Conservation (phyloP, 2,888 invertebrate genomes). For the Stenichneumon culpator region DNA sequence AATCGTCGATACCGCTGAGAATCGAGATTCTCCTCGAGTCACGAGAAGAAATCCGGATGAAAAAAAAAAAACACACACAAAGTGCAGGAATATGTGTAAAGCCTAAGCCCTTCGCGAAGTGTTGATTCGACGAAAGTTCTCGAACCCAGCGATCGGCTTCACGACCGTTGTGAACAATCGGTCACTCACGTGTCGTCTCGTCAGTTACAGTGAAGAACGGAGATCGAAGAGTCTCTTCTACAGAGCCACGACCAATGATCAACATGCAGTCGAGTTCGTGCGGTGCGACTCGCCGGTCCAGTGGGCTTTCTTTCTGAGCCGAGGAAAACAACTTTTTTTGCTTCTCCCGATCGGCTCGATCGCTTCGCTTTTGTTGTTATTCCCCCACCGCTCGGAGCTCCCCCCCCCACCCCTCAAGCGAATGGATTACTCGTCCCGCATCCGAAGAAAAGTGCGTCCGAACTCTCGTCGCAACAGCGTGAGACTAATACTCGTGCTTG, state of each 20-base stretch:
- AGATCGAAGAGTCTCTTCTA: neutral
- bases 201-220: neutral
- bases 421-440: constrained; percentile 40
- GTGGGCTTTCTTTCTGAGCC: neutral
- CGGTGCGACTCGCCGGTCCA: neutral
- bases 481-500: constrained; percentile 20
- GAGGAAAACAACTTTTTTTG: neutral
- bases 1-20: neutral
- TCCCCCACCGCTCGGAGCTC: neutral
- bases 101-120: neutral
- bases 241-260: neutral
- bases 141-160: neutral
- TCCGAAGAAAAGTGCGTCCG: constrained; percentile 1
- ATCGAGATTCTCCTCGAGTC: neutral
- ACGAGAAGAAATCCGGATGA: neutral
- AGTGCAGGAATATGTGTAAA: neutral
- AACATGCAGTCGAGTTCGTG: constrained; percentile 56
- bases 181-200: constrained; percentile 9
- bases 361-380: neutral
- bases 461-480: constrained; percentile 21
- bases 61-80: too few relatives aligned
- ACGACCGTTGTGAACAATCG: neutral
- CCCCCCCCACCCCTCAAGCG: neutral
- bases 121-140: neutral
- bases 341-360: neutral